Conservation (phyloP, 2,888 invertebrate genomes). For the Gasteruption jaculator region DNA sequence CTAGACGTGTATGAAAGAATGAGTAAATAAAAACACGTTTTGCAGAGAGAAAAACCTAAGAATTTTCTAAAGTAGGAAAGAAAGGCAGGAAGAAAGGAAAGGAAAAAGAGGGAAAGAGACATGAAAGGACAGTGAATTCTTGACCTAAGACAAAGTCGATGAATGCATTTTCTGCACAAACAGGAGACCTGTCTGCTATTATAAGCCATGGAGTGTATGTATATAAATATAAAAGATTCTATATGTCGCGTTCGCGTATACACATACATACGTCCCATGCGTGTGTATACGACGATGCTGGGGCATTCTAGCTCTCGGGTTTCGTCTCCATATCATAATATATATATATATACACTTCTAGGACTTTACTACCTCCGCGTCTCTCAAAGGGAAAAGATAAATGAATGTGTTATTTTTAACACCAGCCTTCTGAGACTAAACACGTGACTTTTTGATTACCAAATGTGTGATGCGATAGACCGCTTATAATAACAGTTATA, state of each 20-base stretch:
- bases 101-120: no score
- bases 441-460: constrained; percentile 11
- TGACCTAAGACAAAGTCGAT: constrained; percentile 39
- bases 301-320: constrained; percentile 41
- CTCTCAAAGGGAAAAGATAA: constrained; percentile 28
- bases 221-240: constrained; percentile 46
- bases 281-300: constrained; percentile 31
- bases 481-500: no score
- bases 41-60: not conserved
- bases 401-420: constrained; percentile 20
- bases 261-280: no score
- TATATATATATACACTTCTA: constrained; percentile 25
- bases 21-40: not conserved
- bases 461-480: not conserved
- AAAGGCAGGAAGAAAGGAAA: no score
- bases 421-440: constrained; percentile 11
- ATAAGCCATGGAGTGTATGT: constrained; percentile 36
- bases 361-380: constrained; percentile 24
- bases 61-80: no score
- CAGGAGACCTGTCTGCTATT: constrained; percentile 37
- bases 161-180: constrained; percentile 40
- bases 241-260: no score
- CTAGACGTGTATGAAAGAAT: not conserved
- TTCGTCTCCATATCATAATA: constrained; percentile 44
- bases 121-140: constrained; percentile 26